phyloP scores from a whole-genome alignment of 2,888 invertebrate genomes.

The Tortrix viridana region DNA sequence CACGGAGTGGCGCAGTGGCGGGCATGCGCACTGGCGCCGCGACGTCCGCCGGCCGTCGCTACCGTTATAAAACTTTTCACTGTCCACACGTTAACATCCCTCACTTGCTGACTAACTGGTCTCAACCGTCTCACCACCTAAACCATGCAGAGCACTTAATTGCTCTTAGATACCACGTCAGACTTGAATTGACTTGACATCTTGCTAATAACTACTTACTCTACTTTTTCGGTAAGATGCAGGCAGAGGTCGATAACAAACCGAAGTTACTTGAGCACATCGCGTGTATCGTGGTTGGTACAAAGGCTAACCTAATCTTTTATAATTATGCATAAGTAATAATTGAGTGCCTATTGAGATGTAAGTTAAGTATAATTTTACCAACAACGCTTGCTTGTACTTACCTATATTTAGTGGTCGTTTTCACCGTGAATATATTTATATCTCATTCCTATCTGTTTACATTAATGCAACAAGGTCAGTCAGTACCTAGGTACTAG shows the following conservation, averaged over 20 bases:
- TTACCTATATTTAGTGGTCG: too few relatives aligned
- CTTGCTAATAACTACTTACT: background rate
- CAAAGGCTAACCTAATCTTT: slow-evolving; percentile 61
- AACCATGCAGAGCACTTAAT: slow-evolving; percentile 16
- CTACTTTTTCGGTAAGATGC: background rate
- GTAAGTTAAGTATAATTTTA: too few relatives aligned
- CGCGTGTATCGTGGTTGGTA: slow-evolving; percentile 68
- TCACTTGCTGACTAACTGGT: slow-evolving; percentile 33
- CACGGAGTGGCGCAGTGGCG: slow-evolving; percentile 82
- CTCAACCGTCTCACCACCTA: slow-evolving; percentile 10
- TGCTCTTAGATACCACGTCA: background rate
- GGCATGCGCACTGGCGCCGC: slow-evolving; percentile 71
- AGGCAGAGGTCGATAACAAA: slow-evolving; percentile 67
- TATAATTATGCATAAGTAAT: slow-evolving; percentile 10
- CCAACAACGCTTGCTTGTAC: too few relatives aligned
- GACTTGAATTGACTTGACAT: too few relatives aligned
- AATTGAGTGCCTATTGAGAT: too few relatives aligned
- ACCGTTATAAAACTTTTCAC: slow-evolving; percentile 59
- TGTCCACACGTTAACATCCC: slow-evolving; percentile 51
- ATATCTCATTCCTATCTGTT: too few relatives aligned
- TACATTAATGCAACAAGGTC: too few relatives aligned
- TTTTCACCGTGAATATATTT: too few relatives aligned
- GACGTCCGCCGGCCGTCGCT: slow-evolving; percentile 43
- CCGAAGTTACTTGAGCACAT: slow-evolving; percentile 64
- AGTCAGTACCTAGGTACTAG: too few relatives aligned